These are phyloP conservation scores for Rallus limicola DNA, from an alignment of 2,113 vertebrate genomes.

Conservation along the genomic window DNA sequence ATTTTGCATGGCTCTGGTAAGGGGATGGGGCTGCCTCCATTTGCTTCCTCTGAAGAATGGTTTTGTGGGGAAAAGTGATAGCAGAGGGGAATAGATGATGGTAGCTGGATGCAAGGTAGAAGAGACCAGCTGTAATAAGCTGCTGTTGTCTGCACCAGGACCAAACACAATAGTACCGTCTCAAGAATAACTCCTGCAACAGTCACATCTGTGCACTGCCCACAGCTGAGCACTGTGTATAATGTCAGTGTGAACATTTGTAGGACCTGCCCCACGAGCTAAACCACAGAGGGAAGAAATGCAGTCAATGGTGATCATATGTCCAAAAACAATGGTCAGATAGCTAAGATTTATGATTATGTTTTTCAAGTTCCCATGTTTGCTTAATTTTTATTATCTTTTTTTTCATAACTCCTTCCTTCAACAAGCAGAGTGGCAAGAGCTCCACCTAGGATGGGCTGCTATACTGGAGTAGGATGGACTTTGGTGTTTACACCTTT, in stretches of 20 bases:
- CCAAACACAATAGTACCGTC: neutral
- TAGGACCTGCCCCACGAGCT: neutral
- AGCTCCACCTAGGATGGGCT: neutral
- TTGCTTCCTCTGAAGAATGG: neutral
- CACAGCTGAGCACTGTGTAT: neutral
- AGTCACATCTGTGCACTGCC: neutral
- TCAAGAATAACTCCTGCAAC: neutral
- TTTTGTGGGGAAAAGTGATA: neutral
- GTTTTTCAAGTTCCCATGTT: neutral
- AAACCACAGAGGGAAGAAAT: neutral
- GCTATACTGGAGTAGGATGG: neutral
- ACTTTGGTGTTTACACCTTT: neutral
- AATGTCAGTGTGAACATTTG: neutral
- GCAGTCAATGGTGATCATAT: neutral
- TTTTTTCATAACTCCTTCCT: fast-evolving
- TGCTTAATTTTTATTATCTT: neutral
- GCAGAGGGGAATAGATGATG: neutral
- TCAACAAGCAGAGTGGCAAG: neutral
- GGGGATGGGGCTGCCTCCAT: neutral
- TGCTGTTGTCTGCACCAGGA: neutral
- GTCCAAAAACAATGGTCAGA: neutral
- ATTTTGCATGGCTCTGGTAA: neutral
- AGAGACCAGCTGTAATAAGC: neutral
- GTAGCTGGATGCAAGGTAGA: neutral
- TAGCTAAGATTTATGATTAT: neutral